Percentiles rank a stretch among this genome's conserved stretches.
phyloP scores from a whole-genome alignment of 1,140 invertebrate genomes.

The Drosophila subobscura region DNA sequence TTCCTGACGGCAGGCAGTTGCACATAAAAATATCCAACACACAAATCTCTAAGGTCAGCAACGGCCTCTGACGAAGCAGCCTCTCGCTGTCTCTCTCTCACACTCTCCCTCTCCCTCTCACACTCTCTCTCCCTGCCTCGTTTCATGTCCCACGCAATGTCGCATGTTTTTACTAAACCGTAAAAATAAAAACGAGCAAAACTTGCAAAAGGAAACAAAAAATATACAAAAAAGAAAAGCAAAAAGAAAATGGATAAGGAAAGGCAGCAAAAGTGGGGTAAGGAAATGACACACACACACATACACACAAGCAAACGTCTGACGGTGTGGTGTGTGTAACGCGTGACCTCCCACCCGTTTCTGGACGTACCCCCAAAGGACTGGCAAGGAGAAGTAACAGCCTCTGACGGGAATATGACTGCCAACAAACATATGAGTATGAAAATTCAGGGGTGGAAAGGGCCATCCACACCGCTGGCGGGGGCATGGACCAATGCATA shows the following conservation, averaged over 20 bases:
- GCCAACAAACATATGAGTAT: slow-evolving; percentile 8
- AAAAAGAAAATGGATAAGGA: slow-evolving; percentile 32
- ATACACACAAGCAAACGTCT: neutral
- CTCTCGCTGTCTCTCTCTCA: neutral
- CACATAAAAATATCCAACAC: slow-evolving; percentile 44
- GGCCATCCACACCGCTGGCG: slow-evolving; percentile 1
- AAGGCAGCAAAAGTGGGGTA: slow-evolving; percentile 9
- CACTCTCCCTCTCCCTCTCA: neutral
- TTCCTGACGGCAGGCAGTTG: slow-evolving; percentile 43
- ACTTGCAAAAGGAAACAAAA: slow-evolving; percentile 43
- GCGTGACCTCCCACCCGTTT: slow-evolving; percentile 13
- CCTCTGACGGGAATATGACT: slow-evolving; percentile 42
- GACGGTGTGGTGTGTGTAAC: too few species aligned
- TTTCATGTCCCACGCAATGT: slow-evolving; percentile 24
- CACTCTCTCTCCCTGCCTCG: neutral
- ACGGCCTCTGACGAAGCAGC: neutral
- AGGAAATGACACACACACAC: slow-evolving; percentile 23
- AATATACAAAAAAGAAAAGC: slow-evolving; percentile 2
- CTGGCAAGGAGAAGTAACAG: slow-evolving; percentile 54
- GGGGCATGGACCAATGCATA: slow-evolving; percentile 25
- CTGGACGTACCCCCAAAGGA: slow-evolving; percentile 37
- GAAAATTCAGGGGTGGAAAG: slow-evolving; percentile 20
- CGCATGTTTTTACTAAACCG: slow-evolving; percentile 65
- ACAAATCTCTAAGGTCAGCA: slow-evolving; percentile 63
- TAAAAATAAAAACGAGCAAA: slow-evolving; percentile 54